Conservation (phyloP, 2,888 invertebrate genomes). For the Dicranocentrus wangi region DNA sequence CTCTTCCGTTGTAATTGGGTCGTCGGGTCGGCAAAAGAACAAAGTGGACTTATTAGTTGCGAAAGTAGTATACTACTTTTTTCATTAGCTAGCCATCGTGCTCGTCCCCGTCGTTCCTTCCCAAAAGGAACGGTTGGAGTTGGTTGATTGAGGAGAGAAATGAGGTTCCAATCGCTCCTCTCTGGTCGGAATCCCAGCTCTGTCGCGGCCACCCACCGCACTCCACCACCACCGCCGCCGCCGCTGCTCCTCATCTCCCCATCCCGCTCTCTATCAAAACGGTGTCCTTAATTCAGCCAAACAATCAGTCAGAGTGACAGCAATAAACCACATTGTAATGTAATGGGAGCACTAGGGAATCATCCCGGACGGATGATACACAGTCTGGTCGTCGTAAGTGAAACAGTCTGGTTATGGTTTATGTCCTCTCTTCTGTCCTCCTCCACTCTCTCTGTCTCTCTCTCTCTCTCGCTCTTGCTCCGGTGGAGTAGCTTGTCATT, state of each 20-base stretch:
- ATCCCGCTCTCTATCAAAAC: too few relatives aligned
- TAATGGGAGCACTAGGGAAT: background rate
- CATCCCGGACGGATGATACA: too few relatives aligned
- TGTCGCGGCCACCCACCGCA: conserved; percentile 24
- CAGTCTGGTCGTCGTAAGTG: too few relatives aligned
- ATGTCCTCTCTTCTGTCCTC: background rate
- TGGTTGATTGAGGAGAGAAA: too few relatives aligned
- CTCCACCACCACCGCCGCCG: conserved; percentile 8
- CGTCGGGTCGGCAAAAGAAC: background rate
- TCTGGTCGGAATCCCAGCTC: too few relatives aligned
- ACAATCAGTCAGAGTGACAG: conserved; percentile 53
- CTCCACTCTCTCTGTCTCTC: background rate
- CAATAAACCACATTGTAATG: conserved; percentile 38
- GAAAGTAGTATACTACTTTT: too few relatives aligned
- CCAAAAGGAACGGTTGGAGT: too few relatives aligned
- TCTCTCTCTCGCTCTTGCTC: conserved; percentile 23
- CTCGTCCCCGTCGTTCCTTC: too few relatives aligned
- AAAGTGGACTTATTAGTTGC: background rate
- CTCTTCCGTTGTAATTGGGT: background rate
- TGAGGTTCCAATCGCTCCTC: too few relatives aligned
- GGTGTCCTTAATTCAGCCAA: conserved; percentile 44
- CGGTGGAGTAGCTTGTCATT: conserved; percentile 44
- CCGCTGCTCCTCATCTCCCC: too few relatives aligned
- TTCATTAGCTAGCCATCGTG: too few relatives aligned
- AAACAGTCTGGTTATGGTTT: too few relatives aligned